Conservation (phyloP, 1,140 invertebrate species). For the Heliothis subflexa region DNA sequence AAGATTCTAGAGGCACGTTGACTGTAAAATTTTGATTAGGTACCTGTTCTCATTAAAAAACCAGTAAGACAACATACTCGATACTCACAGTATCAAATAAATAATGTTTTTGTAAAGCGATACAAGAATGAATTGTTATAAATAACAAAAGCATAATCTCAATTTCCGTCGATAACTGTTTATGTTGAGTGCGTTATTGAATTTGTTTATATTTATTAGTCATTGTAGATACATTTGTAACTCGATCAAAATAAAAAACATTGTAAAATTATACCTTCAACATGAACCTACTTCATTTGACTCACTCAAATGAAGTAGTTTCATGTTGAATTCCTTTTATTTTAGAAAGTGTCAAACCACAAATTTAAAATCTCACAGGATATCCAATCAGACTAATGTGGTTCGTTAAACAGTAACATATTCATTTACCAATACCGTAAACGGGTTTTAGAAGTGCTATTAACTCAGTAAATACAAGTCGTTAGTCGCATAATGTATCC, state of each 20-base stretch:
- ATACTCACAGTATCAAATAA: neutral
- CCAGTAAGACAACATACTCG: neutral
- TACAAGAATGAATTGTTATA: constrained; percentile 32
- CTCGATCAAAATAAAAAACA: neutral
- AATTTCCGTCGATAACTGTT: constrained; percentile 52
- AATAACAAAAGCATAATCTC: constrained; percentile 26
- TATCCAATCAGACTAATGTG: constrained; percentile 8
- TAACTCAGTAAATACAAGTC: constrained; percentile 49
- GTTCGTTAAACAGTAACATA: constrained; percentile 9
- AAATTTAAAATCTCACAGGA: constrained; percentile 14
- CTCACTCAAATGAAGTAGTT: too few species aligned
- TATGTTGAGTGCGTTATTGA: constrained; percentile 59
- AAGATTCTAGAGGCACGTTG: too few species aligned
- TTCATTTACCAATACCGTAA: constrained; percentile 38
- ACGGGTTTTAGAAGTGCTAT: constrained; percentile 45
- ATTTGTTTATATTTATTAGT: constrained; percentile 47
- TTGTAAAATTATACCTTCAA: constrained; percentile 5
- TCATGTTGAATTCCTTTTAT: neutral
- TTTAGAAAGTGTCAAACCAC: neutral
- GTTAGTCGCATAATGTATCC: constrained; percentile 54
- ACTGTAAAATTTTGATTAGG: neutral
- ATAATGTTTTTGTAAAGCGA: constrained; percentile 46
- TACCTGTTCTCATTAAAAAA: neutral
- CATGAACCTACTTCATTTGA: neutral
- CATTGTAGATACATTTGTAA: constrained; percentile 8